Conservation (phyloP, 2,888 invertebrate species). For the Oxycera nigricornis region DNA sequence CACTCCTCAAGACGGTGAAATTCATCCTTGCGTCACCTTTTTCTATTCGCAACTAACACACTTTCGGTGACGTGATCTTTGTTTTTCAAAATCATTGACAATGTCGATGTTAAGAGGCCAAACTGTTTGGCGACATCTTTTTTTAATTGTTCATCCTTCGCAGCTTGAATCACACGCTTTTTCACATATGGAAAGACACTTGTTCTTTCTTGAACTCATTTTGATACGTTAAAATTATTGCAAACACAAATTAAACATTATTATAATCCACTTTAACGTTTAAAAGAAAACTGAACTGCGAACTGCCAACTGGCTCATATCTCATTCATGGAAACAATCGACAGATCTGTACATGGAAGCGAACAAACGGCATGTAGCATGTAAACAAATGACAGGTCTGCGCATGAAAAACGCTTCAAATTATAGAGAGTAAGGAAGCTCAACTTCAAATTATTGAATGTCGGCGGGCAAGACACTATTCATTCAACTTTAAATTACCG, state of each 20-base stretch:
- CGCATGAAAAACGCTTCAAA: not conserved
- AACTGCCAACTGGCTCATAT: no score
- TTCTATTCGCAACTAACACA: not conserved
- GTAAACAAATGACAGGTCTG: not conserved
- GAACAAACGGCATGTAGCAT: not conserved
- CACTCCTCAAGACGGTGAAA: slow-evolving; percentile 27
- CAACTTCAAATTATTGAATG: not conserved
- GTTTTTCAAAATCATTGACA: not conserved
- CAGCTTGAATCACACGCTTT: not conserved
- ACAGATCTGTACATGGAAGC: not conserved
- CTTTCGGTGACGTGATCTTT: not conserved
- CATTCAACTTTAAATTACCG: not conserved
- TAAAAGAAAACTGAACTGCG: not conserved
- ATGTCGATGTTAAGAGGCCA: not conserved
- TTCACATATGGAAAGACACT: not conserved
- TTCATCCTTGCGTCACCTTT: not conserved
- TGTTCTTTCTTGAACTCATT: not conserved
- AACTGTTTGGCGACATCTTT: not conserved
- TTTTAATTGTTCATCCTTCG: not conserved
- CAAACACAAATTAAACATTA: not conserved
- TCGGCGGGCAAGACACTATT: not conserved
- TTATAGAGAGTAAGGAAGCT: not conserved
- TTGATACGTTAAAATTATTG: not conserved
- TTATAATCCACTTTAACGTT: not conserved
- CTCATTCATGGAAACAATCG: no score